Evolutionary conservation across 2,888 invertebrate species (phyloP).

Genomic region (Ophion ellenae): DNA sequence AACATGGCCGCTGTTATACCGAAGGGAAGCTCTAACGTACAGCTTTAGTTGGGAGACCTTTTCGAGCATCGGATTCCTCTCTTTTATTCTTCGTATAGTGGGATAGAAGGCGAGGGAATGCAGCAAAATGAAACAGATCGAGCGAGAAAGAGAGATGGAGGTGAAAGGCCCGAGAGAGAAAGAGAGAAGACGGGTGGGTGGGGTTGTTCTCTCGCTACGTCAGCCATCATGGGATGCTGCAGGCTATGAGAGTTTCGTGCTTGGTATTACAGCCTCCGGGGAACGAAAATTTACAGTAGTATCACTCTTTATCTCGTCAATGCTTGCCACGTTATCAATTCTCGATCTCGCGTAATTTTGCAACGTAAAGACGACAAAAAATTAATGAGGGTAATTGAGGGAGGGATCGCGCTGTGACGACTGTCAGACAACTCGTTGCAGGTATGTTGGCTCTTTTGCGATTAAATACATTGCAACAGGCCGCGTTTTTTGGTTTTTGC

Average conservation of each 20-base stretch:
- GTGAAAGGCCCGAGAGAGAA: conserved; percentile 38
- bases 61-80: conserved; percentile 59
- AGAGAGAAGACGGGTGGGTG: conserved; percentile 67
- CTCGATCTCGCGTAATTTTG: conserved; percentile 43
- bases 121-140: conserved; percentile 64
- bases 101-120: conserved; percentile 54
- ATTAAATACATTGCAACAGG: conserved; percentile 38
- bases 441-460: conserved; percentile 8
- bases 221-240: conserved; percentile 82
- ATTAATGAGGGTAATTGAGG: conserved; percentile 13
- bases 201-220: conserved; percentile 71
- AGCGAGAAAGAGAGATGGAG: conserved; percentile 55
- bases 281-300: conserved; percentile 59
- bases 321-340: conserved; percentile 44
- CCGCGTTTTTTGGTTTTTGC: conserved; percentile 12
- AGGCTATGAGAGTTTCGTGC: conserved; percentile 66
- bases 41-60: conserved; percentile 72
- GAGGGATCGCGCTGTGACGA: conserved; percentile 20
- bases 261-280: conserved; percentile 53
- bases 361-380: conserved; percentile 26
- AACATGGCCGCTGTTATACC: conserved; percentile 81
- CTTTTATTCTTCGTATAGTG: conserved; percentile 57
- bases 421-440: conserved; percentile 22
- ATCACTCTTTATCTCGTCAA: conserved; percentile 54
- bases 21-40: conserved; percentile 77